A percentile compares a stretch with the other conserved stretches of the same genome.
Evolutionary conservation across 2,113 vertebrate species (phyloP).

Genomic region (Reinhardtius hippoglossoides): DNA sequence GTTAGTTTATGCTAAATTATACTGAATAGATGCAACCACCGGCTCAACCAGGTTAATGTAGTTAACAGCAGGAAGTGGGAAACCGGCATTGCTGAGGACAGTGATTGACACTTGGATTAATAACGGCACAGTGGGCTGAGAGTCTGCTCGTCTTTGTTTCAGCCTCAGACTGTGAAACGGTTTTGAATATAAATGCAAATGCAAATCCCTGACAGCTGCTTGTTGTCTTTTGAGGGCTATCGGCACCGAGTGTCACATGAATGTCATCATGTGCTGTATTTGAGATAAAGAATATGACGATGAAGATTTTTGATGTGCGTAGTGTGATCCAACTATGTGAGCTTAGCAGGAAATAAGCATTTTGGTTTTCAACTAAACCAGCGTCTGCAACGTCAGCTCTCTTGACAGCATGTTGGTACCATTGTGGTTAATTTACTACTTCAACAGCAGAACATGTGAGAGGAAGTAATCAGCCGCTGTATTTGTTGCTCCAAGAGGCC

Average conservation of each 20-base stretch:
- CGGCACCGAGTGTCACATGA: not conserved
- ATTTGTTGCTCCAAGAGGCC: not conserved
- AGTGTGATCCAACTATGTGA: too few relatives aligned
- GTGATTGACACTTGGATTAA: not conserved
- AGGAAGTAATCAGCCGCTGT: not conserved
- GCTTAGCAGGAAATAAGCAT: too few relatives aligned
- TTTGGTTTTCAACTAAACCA: too few relatives aligned
- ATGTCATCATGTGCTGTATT: not conserved
- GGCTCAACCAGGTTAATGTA: not conserved
- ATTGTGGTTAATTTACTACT: not conserved
- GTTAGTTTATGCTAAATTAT: not conserved
- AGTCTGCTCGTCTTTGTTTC: not conserved
- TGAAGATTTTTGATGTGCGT: too few relatives aligned
- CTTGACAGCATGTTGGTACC: not conserved
- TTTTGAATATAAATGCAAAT: not conserved
- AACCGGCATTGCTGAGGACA: too few relatives aligned
- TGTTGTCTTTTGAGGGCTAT: not conserved
- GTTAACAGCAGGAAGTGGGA: not conserved
- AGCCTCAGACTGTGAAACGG: not conserved
- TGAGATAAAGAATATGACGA: not conserved
- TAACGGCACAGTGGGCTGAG: too few relatives aligned
- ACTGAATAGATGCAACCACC: too few relatives aligned
- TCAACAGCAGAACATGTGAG: not conserved
- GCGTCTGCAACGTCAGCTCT: not conserved
- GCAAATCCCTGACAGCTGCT: not conserved